Evolutionary conservation across 2,113 vertebrate genomes (phyloP), one percentile per base, ranked within the genome.

Genomic region (Erpornis zantholeuca): DNA sequence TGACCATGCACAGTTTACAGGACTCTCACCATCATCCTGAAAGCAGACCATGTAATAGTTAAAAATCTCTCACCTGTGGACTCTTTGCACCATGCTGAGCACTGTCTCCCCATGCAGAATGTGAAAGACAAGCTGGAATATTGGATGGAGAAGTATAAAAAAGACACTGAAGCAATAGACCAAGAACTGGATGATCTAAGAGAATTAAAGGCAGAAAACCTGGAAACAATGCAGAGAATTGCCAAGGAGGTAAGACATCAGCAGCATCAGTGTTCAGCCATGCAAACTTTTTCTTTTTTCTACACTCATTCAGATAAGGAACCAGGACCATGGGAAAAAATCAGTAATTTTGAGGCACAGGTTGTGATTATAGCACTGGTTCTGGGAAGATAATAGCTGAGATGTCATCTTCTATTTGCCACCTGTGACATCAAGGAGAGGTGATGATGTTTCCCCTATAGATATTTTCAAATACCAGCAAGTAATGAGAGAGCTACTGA

Each of bases 141-240:
- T 77, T 99, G 98, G 98, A 96, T 98, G 95, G 98, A 99, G 69
- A 98, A 98, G 53, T 98, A 98, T 42, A 96, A 99, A 70, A 98
- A 97, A 9, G 98, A 98, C 82, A 98, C 95, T 5, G 94, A 98
- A 8, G 94, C 95, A 61, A 98, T 99, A 89, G 98, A 99, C 2
- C 79, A 97, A 61, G 98, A 98, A 82, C 92, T 98, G 49, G 97
- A 96, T 45, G 40, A 92, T 63, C 83, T 99, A 25, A 98, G 97
- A 95, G 84, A 88, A 45, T 86, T 97, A 29, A 98, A 96, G 84
- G 92, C 97, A 75, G 97, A 92, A n/a, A 98, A 98, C 94, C 78
- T 98, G 52, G 57, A 97, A 42, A 94, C 76, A 2, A 95, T 99
- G 65, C 97, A 98, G 71, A 97, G 96, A 4, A 86, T 98, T 44